Evolutionary conservation across 2,888 invertebrate species (phyloP).

Genomic region (Phortica magna): DNA sequence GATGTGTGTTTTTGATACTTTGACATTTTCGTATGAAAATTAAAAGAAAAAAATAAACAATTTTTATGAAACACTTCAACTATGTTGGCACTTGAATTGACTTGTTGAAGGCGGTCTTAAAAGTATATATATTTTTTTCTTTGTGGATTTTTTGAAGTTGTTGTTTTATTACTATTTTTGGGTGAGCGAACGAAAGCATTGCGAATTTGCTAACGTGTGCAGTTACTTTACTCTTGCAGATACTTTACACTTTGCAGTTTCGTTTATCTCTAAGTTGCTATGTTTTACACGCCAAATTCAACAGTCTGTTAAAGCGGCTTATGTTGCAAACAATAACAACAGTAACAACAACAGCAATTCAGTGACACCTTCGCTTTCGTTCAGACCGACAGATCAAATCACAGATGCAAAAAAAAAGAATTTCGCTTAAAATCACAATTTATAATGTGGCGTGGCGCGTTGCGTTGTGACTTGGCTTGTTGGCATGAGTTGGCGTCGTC

Average conservation of each 20-base stretch:
- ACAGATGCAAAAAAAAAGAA: constrained; percentile 6
- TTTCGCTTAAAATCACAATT: constrained; percentile 24
- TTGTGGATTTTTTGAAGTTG: neutral
- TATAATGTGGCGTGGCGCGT: neutral
- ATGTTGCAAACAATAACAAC: neutral
- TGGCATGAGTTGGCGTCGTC: neutral
- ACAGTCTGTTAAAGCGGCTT: constrained; percentile 9
- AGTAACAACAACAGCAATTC: no score
- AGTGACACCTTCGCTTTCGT: neutral
- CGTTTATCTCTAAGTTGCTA: neutral
- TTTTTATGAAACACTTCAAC: constrained; percentile 34
- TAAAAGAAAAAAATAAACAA: constrained; percentile 42
- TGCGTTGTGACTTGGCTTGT: neutral
- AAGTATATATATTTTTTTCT: neutral
- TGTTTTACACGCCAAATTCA: no score
- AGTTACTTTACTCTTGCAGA: neutral
- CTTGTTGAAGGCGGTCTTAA: constrained; percentile 9
- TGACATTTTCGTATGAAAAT: constrained; percentile 20
- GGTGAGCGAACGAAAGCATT: neutral
- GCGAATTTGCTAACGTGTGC: neutral
- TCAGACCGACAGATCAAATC: neutral
- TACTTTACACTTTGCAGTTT: no score
- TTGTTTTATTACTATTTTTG: neutral
- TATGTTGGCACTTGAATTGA: constrained; percentile 31
- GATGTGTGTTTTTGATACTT: constrained; percentile 15